Evolutionary conservation across 2,888 invertebrate genomes (phyloP).

Genomic region (Buathra laborator): DNA sequence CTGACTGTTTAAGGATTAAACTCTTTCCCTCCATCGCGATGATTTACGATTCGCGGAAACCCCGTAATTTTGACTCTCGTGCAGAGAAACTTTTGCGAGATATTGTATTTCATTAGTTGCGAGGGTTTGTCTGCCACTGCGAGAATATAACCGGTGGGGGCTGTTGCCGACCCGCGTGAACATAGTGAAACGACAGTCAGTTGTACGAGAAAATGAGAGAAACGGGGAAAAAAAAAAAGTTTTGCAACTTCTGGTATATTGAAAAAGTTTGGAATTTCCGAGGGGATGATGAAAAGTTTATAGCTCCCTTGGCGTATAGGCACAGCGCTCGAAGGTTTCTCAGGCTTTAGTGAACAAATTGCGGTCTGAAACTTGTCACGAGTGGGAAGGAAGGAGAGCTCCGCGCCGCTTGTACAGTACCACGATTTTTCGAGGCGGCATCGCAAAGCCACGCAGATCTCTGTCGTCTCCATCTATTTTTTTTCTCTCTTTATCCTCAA

Average conservation of each 20-base stretch:
- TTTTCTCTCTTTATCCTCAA: conserved; percentile 9
- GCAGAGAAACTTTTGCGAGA: conserved; percentile 42
- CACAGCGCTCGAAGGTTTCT: background rate
- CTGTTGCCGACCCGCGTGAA: background rate
- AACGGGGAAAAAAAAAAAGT: conserved; percentile 18
- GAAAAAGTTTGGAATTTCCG: conserved; percentile 74
- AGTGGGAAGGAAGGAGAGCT: conserved; percentile 1
- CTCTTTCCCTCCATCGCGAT: conserved; percentile 4
- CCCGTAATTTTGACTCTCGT: conserved; percentile 7
- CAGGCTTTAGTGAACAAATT: conserved; percentile 59
- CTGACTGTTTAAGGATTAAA: background rate
- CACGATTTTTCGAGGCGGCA: background rate
- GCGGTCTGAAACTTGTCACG: conserved; percentile 61
- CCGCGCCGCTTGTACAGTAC: background rate
- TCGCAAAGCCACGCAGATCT: conserved; percentile 10
- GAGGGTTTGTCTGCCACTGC: background rate
- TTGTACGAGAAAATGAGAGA: conserved; percentile 21
- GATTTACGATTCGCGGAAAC: conserved; percentile 35
- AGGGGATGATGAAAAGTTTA: conserved; percentile 29
- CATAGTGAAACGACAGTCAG: background rate
- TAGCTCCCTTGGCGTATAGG: conserved; percentile 12
- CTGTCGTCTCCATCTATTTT: background rate
- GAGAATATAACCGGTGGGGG: conserved; percentile 21
- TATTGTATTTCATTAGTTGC: conserved; percentile 27
- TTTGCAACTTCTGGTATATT: conserved; percentile 67